These are phyloP conservation scores for Hypomecis atomaria DNA, from an alignment of 2,888 invertebrate genomes.

Conservation along the genomic window DNA sequence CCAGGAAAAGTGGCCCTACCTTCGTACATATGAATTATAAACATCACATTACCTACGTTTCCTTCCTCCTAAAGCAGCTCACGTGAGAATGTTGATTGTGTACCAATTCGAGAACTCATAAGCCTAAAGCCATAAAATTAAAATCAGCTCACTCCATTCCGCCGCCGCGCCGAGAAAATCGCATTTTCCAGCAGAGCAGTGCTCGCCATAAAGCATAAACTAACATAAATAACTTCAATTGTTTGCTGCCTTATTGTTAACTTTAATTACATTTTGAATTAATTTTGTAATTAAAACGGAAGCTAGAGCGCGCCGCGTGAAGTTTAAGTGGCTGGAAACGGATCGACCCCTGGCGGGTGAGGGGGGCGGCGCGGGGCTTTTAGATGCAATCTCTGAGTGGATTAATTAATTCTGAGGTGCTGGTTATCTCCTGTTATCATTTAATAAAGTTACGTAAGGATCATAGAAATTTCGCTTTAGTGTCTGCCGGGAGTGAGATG, in stretches of 20 bases:
- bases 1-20: too few species aligned
- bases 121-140: slow-evolving; percentile 37
- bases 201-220: slow-evolving; percentile 82
- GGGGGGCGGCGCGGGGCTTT: slow-evolving; percentile 67
- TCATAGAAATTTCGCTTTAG: slow-evolving; percentile 65
- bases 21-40: too few species aligned
- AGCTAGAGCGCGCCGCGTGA: slow-evolving; percentile 85
- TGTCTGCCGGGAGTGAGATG: slow-evolving; percentile 18
- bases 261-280: slow-evolving; percentile 86
- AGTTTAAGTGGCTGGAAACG: slow-evolving; percentile 85
- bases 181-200: slow-evolving; percentile 64
- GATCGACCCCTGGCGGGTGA: slow-evolving; percentile 74
- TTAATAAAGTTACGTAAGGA: slow-evolving; percentile 81
- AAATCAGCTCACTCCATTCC: slow-evolving; percentile 31
- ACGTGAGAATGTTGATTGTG: not conserved
- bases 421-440: slow-evolving; percentile 84
- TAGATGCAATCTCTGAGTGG: slow-evolving; percentile 85
- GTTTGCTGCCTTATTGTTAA: slow-evolving; percentile 86
- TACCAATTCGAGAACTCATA: slow-evolving; percentile 37
- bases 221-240: slow-evolving; percentile 86
- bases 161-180: slow-evolving; percentile 54
- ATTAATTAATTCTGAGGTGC: slow-evolving; percentile 85
- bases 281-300: slow-evolving; percentile 86
- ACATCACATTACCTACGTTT: too few species aligned
- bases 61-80: not conserved